Conservation (phyloP, 2,113 vertebrate genomes). For the Ameiurus melas region DNA sequence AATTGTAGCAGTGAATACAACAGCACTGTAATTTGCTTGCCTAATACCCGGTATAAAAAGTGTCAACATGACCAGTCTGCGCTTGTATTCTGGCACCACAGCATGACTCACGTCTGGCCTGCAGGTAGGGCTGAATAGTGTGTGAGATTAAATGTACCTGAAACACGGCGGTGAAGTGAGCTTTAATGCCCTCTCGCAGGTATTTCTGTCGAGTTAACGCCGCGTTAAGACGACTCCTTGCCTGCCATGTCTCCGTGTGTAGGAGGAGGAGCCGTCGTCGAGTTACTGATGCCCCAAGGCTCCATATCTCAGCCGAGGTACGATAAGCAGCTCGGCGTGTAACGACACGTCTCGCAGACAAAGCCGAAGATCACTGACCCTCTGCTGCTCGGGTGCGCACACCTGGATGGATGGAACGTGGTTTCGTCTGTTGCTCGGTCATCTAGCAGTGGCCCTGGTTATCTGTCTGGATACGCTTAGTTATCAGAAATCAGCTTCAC, state of each 20-base stretch:
- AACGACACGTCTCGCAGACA: conserved; percentile 19
- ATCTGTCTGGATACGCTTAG: neutral
- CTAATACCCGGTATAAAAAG: conserved; percentile 41
- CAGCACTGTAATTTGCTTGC: conserved; percentile 34
- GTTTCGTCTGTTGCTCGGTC: neutral
- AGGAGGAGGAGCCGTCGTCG: conserved; percentile 26
- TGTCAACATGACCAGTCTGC: conserved; percentile 38
- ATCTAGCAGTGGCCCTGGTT: neutral
- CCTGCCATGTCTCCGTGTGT: neutral
- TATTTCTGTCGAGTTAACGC: conserved; percentile 7
- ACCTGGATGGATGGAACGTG: neutral
- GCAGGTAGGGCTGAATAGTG: conserved; percentile 36
- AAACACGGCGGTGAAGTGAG: neutral
- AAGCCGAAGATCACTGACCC: neutral
- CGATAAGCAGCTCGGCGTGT: conserved; percentile 49
- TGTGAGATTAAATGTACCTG: conserved; percentile 22
- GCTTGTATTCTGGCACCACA: conserved; percentile 23
- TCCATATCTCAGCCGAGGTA: conserved; percentile 39
- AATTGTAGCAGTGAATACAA: conserved; percentile 25
- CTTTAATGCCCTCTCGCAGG: neutral
- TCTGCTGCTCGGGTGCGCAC: neutral
- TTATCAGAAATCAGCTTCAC: neutral
- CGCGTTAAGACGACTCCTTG: conserved; percentile 1
- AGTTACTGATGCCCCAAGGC: conserved; percentile 47
- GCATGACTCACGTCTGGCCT: conserved; percentile 46